Base-by-base conservation (phyloP, 2,888 invertebrate species). In the Metopia argyrocephala region DNA sequence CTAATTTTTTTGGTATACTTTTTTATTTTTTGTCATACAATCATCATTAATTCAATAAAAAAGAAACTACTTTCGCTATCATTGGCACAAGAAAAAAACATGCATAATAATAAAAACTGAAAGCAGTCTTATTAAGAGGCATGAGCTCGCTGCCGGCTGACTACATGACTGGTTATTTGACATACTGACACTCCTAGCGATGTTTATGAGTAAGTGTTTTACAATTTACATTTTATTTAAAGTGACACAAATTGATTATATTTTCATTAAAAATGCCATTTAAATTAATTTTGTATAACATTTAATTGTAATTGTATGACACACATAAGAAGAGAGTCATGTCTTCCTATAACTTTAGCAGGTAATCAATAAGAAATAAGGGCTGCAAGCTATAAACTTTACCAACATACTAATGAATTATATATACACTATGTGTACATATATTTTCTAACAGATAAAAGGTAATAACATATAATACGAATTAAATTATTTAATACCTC, bases 31-130 rank as follows among this genome's bases (percentile, higher is more conserved):
- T 59, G n/a, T 66, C 59, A 25, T 20, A 9, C 12, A 46, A 28
- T n/a, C n/a, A n/a, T n/a, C n/a, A n/a, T n/a, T n/a, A n/a, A n/a
- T n/a, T n/a, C n/a, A n/a, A n/a, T n/a, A 21, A 12, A 45, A 61
- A 54, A 61, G 18, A 80, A 76, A 80, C 80, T 69, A 80, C 80
- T 80, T 80, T 80, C 80, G 80, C 80, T 80, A 69, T 80, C 76
- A 73, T 69, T 61, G 46, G 38, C 61, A 52, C 48, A 54, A 21
- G 45, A 21, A 56, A 54, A 18, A n/a, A 15, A 54, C n/a, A n/a
- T n/a, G n/a, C n/a, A n/a, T n/a, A n/a, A 54, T 2, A 54, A 54
- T n/a, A n/a, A 45, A 3, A 31, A 23, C 28, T 27, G 21, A 20
- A 38, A 28, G 56, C 28, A 27, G 25, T 48, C n/a, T n/a, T n/a